phyloP scores from a whole-genome alignment of 2,888 invertebrate species.

The Caenorhabditis panamensis region DNA sequence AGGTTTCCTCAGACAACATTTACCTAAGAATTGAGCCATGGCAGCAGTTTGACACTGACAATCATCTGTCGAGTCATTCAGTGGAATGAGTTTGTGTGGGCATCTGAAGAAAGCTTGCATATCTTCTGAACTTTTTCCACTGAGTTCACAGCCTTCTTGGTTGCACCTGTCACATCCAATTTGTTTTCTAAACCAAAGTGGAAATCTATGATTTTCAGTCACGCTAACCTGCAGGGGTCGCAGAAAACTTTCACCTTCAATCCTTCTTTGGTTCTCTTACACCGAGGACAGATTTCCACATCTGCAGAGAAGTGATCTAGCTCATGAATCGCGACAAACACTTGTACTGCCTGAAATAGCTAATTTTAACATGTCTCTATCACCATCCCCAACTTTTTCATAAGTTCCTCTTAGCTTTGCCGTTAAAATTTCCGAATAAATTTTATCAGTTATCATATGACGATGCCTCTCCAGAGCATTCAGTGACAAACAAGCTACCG shows the following conservation, averaged over 20 bases:
- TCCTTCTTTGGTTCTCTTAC: constrained; percentile 76
- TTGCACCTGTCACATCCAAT: constrained; percentile 79
- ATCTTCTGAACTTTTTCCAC: constrained; percentile 67
- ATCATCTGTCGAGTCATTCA: constrained; percentile 77
- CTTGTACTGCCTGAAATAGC: constrained; percentile 73
- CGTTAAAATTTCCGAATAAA: constrained; percentile 77
- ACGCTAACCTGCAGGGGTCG: constrained; percentile 76
- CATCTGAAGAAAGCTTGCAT: constrained; percentile 78
- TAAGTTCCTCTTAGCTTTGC: constrained; percentile 79
- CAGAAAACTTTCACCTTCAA: constrained; percentile 75
- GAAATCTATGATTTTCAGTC: neutral
- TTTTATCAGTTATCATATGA: constrained; percentile 78
- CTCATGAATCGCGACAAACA: constrained; percentile 78
- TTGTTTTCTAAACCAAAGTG: constrained; percentile 70
- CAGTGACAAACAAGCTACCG: constrained; percentile 76
- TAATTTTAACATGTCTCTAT: neutral
- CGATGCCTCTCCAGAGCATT: constrained; percentile 77
- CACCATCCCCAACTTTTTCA: constrained; percentile 70
- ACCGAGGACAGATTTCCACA: constrained; percentile 77
- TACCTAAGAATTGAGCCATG: constrained; percentile 64
- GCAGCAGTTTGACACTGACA: constrained; percentile 76
- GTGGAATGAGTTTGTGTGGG: constrained; percentile 75
- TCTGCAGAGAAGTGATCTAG: constrained; percentile 80
- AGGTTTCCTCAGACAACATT: neutral
- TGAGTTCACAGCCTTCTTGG: constrained; percentile 77